These are phyloP conservation scores for Harpagoxenus sublaevis DNA, from an alignment of 2,888 invertebrate species.

Conservation along the genomic window DNA sequence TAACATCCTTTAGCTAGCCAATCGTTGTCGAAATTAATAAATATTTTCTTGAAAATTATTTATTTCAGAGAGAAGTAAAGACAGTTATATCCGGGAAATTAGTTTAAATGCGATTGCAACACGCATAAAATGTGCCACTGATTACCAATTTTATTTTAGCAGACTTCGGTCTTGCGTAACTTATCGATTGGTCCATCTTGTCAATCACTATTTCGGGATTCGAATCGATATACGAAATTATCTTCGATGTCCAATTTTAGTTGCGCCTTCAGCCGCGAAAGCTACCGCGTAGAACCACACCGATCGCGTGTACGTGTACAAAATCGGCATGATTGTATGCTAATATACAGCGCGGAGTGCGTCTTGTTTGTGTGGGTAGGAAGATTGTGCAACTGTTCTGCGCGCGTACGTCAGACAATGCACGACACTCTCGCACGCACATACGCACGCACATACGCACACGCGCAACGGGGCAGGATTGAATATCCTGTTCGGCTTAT, in stretches of 20 bases:
- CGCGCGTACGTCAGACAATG: constrained; percentile 75
- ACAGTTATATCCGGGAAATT: not conserved
- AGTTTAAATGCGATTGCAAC: not conserved
- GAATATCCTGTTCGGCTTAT: constrained; percentile 85
- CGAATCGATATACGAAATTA: not conserved
- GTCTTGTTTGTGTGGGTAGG: constrained; percentile 57
- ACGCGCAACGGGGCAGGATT: constrained; percentile 69
- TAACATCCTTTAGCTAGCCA: too few species aligned
- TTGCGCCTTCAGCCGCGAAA: constrained; percentile 1
- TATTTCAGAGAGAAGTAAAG: not conserved
- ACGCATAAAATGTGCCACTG: not conserved
- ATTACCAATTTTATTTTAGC: not conserved
- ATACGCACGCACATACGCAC: constrained; percentile 25
- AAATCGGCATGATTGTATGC: constrained; percentile 16
- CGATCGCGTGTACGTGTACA: not conserved
- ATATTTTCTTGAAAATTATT: not conserved
- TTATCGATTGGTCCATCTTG: not conserved
- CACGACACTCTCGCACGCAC: constrained; percentile 46
- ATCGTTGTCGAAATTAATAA: too few species aligned
- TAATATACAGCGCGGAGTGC: not conserved
- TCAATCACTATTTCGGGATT: not conserved
- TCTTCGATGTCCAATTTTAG: not conserved
- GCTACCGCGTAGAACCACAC: not conserved
- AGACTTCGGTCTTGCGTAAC: not conserved
- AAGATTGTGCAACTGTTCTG: constrained; percentile 77